Evolutionary conservation across 2,113 vertebrate genomes (phyloP), one percentile per base, ranked within the genome.

Genomic region (Dendrocopos noguchii): DNA sequence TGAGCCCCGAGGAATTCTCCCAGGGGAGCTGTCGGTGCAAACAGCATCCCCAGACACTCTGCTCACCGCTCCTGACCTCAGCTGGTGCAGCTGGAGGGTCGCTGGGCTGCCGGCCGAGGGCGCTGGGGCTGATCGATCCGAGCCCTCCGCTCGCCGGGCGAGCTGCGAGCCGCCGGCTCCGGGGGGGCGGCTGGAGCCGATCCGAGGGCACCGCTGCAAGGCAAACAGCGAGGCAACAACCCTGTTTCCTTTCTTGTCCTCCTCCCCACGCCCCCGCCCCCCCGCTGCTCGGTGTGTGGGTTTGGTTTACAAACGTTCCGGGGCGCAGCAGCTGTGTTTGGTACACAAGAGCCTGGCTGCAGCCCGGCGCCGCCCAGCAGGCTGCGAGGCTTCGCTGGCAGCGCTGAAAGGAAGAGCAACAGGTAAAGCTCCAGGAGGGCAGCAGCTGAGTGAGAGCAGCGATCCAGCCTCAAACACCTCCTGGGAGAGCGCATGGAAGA

Each of bases 91-190:
- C 31, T 10, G 21, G n/a, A 20, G 84, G 53, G 34, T 10, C 24
- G 4, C 3, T n/a, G 39, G 59, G 66, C 52, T 33, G 60, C 44
- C 31, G 76, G 46, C 22, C 53, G 31, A 10, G 34, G 57, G 59
- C 68, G 20, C 34, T 27, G 55, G 42, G 73, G 24, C 21, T 61
- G 33, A 20, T 22, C 47, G 21, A 52, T 44, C 15, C 15, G 42
- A 44, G 42, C 42, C 15, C 42, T 44, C 42, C 15, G 42, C 42
- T 44, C 5, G 50, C 50, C 50, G 11, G 25, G 21, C 4, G 50
- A 25, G 24, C 21, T 24, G 21, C 24, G 33, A 2, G 0, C 6
- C 2, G 21, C 7, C 4, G 20, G 60, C 39, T 4, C 9, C 2
- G 22, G 7, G 52, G 36, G 36, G 36, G 36, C 8, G 36, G 34